Evolutionary conservation across 2,888 invertebrate species (phyloP), one percentile per base, ranked within the genome.

Genomic region (Diarsia dahlii): DNA sequence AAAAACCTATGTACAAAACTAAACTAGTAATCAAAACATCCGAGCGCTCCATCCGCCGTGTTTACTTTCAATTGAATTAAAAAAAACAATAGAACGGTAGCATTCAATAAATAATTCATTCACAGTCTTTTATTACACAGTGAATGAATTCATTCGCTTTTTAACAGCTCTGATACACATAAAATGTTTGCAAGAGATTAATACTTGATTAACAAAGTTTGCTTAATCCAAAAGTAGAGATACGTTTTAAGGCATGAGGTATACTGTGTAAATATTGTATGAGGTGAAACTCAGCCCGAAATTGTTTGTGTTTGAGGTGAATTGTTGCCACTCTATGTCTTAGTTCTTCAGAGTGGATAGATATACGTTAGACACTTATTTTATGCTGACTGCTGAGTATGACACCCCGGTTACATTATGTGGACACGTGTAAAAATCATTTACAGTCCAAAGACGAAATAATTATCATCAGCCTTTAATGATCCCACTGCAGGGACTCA

Each of bases 121-220:
- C 28, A 46, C 2, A 52, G 52, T 28, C 28, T 2, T 28, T 28
- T 2, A 70, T 70, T 81, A 39, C 13, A 71, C 56, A 67, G 9
- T 46, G 56, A 67, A 64, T 60, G 67, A 20, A 67, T 69, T 67
- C 9, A 65, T 60, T 67, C 52, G 12, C 18, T 60, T 65, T 65
- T 52, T 46, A 52, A 58, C 50, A 67, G 60, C 54, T 80, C n/a
- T 64, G 13, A 15, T 18, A 13, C 23, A 23, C 10, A 68, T 52
- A 60, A 72, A 74, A 48, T 39, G 20, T 67, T 60, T 15, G 15
- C 34, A 18, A 4, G 20, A 60, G 18, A 78, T 73, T 67, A 63
- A 78, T 68, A 71, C 39, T 81, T 72, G 62, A 70, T 70, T 46
- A 81, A 69, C 60, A 69, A 72, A 70, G 52, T 72, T 72, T 54